A percentile compares a stretch with the other conserved stretches of the same genome.
phyloP scores from a whole-genome alignment of 2,113 vertebrate genomes.

The Ceyx margarethae region DNA sequence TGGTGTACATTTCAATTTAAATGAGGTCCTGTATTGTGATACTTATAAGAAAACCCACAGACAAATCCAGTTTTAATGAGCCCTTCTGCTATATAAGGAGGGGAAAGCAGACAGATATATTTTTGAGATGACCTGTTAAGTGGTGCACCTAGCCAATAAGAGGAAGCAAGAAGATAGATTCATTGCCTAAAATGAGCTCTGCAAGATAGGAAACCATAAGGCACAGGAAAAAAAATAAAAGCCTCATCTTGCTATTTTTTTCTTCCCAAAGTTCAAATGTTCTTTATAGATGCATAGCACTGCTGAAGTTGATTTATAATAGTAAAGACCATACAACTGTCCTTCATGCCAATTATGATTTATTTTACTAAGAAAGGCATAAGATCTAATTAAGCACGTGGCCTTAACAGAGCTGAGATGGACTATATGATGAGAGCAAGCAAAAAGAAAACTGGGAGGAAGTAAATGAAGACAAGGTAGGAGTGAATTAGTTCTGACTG shows the following conservation, averaged over 20 bases:
- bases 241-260: background rate
- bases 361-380: background rate
- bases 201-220: background rate
- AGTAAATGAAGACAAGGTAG: background rate
- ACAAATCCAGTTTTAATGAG: constrained; percentile 55
- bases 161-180: background rate
- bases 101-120: background rate
- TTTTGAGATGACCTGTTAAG: constrained; percentile 22
- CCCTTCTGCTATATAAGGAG: background rate
- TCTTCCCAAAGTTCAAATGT: background rate
- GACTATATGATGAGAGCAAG: background rate
- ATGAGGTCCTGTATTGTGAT: constrained; percentile 14
- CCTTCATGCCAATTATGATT: background rate
- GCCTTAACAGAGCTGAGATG: fast-evolving
- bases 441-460: background rate
- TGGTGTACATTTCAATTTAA: constrained; percentile 22
- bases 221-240: background rate
- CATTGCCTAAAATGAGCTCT: background rate
- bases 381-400: background rate
- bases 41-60: constrained; percentile 1
- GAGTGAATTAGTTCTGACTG: background rate
- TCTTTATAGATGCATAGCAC: background rate
- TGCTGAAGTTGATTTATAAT: background rate
- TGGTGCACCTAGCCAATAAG: background rate
- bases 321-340: background rate